A percentile compares a stretch with the other conserved stretches of the same genome.
These are phyloP conservation scores for Drosophila atroscutellata DNA, from an alignment of 2,888 invertebrate genomes.

Conservation along the genomic window DNA sequence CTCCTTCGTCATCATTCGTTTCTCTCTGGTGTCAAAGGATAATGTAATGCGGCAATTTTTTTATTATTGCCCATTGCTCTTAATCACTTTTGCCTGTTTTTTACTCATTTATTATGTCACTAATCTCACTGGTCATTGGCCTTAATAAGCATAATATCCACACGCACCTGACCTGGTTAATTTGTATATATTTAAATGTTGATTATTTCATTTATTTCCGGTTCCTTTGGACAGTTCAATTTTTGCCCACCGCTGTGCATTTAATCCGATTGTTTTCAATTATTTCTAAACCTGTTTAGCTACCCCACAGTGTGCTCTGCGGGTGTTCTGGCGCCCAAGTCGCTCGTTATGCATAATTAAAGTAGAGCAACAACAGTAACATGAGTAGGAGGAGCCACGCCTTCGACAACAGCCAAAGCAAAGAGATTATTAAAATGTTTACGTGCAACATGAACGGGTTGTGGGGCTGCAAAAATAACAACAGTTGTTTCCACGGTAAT, in stretches of 20 bases:
- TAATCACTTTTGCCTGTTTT: slow-evolving; percentile 22
- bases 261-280: slow-evolving; percentile 74
- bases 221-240: slow-evolving; percentile 33
- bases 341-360: slow-evolving; percentile 70
- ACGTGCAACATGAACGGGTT: slow-evolving; percentile 23
- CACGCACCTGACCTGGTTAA: slow-evolving; percentile 28
- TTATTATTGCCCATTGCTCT: slow-evolving; percentile 8
- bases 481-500: slow-evolving; percentile 33
- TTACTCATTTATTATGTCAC: slow-evolving; percentile 9
- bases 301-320: slow-evolving; percentile 34
- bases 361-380: slow-evolving; percentile 44
- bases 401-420: slow-evolving; percentile 7
- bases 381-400: slow-evolving; percentile 6
- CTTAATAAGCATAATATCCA: slow-evolving; percentile 8
- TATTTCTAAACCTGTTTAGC: slow-evolving; percentile 59
- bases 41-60: slow-evolving; percentile 9
- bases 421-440: slow-evolving; percentile 49
- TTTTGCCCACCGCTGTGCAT: slow-evolving; percentile 53
- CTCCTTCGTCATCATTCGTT: neutral
- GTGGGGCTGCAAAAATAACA: slow-evolving; percentile 24
- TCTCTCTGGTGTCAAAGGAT: slow-evolving; percentile 12
- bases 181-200: slow-evolving; percentile 36
- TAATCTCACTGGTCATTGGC: slow-evolving; percentile 41
- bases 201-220: slow-evolving; percentile 49
- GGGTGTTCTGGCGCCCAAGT: slow-evolving; percentile 47